Evolutionary conservation across 30 jellyfish, hydroid and myxozoan genomes (phyloP).

Genomic region (Cassiopea xamachana): DNA sequence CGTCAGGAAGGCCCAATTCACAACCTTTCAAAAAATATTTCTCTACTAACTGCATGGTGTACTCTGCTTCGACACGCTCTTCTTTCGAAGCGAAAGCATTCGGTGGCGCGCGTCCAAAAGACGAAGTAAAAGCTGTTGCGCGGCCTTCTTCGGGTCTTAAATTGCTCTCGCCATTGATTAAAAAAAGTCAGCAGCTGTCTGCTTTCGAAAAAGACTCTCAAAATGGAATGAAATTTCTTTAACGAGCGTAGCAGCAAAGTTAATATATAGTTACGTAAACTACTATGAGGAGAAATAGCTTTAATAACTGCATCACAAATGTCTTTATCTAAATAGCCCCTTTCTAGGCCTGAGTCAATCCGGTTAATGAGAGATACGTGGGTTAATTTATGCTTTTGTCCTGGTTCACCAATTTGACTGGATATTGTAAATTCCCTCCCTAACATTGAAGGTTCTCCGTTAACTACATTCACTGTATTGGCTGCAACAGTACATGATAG

Average conservation of each 20-base stretch:
- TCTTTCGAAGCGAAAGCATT: slow-evolving; percentile 9
- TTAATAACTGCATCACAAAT: slow-evolving; percentile 32
- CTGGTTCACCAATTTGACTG: too few relatives aligned
- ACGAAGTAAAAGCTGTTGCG: slow-evolving; percentile 26
- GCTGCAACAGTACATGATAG: too few relatives aligned
- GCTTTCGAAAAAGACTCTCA: not conserved
- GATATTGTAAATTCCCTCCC: too few relatives aligned
- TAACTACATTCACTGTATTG: too few relatives aligned
- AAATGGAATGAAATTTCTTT: not conserved
- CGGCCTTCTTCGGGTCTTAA: slow-evolving; percentile 6
- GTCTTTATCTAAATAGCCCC: too few relatives aligned
- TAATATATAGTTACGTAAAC: slow-evolving; percentile 1
- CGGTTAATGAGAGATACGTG: too few relatives aligned
- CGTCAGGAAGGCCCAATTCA: slow-evolving; percentile 5
- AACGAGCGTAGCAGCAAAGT: slow-evolving; percentile 9
- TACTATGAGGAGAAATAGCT: slow-evolving; percentile 3
- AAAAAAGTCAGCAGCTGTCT: not conserved
- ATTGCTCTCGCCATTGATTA: not conserved
- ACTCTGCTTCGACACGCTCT: not conserved
- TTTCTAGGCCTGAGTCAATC: too few relatives aligned
- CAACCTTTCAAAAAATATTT: not conserved
- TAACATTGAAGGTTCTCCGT: too few relatives aligned
- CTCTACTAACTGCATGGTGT: not conserved
- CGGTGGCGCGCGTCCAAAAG: not conserved
- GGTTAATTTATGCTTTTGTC: too few relatives aligned